phyloP scores from a whole-genome alignment of 1,140 invertebrate species.

The Euwallacea fornicatus region DNA sequence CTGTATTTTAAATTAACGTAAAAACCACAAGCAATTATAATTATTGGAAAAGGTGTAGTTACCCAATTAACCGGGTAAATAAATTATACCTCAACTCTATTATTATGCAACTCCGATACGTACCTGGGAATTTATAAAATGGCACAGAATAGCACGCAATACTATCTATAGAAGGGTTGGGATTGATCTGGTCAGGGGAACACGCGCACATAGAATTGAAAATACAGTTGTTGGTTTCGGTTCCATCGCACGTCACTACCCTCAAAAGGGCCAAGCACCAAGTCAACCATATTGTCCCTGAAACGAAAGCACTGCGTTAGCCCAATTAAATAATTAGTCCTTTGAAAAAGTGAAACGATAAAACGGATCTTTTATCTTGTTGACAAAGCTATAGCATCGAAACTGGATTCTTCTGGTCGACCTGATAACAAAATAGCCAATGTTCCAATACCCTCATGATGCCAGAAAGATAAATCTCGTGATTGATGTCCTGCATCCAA shows the following conservation, averaged over 20 bases:
- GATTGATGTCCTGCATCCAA: constrained; percentile 20
- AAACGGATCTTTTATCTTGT: constrained; percentile 12
- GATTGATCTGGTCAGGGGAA: constrained; percentile 49
- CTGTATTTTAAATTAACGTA: too few relatives aligned
- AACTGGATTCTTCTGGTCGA: constrained; percentile 16
- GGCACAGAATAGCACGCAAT: constrained; percentile 49
- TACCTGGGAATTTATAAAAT: constrained; percentile 53
- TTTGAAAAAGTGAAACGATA: constrained; percentile 1
- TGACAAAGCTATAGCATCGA: constrained; percentile 25
- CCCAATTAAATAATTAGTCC: constrained; percentile 10
- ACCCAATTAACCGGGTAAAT: too few relatives aligned
- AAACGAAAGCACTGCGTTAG: constrained; percentile 36
- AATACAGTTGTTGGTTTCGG: constrained; percentile 45
- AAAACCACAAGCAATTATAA: too few relatives aligned
- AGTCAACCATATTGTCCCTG: constrained; percentile 49
- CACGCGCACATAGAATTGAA: constrained; percentile 53
- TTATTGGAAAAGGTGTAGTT: too few relatives aligned
- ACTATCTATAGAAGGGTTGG: constrained; percentile 45
- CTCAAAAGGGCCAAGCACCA: constrained; percentile 41
- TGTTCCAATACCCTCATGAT: constrained; percentile 20
- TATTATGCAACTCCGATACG: constrained; percentile 29
- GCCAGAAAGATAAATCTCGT: constrained; percentile 21
- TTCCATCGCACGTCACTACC: constrained; percentile 35
- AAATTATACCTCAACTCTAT: too few relatives aligned
- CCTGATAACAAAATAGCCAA: constrained; percentile 19